Base-by-base conservation (phyloP, 2,888 invertebrate genomes). In the Cheilosia variabilis region DNA sequence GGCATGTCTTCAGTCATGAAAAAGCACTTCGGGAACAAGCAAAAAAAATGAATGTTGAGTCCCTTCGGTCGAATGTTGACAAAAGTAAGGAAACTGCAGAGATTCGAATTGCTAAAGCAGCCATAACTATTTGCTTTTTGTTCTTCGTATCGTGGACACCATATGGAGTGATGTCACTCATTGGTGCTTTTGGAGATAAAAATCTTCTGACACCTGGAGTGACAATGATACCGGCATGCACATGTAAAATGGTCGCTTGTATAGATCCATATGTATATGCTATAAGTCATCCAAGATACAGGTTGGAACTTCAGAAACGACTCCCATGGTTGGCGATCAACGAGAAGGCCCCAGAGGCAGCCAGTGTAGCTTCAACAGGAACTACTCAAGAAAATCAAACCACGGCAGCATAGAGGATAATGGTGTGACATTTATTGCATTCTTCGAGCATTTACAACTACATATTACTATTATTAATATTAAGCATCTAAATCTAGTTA, bases 261-360 rank as follows among this genome's bases (percentile, higher is more conserved):
- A 95, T 98, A 90, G 98, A 98, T 92, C 98, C 98, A 0, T 97
- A 97, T 93, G 95, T 97, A 2, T 97, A 97, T 89, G 97, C 97
- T 4, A 97, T 97, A 88, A 97, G 97, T 90, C 98, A 98, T 94
- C 98, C 98, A 5, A 96, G 94, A 93, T 96, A 96, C 93, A 95
- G 97, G 88, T 93, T 96, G 92, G 97, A 97, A 91, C 93, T 97
- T 76, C 96, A 96, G 90, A 96, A 96, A 83, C 95, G 96, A 66
- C 94, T 97, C 91, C 96, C 97, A 9, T 97, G 93, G 92, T 92
- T 96, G 82, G 95, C 95, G 83, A 95, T 96, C 69, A 94, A 94
- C 87, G 96, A 96, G 89, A 91, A 92, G 68, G 93, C 94, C 0
- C 90, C 91, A 34, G 95, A 96, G 87, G 93, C 93, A 0, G 92